Percentiles rank a stretch among this genome's conserved stretches.
Conservation (phyloP, 2,888 invertebrate species). For the Seira musarum region DNA sequence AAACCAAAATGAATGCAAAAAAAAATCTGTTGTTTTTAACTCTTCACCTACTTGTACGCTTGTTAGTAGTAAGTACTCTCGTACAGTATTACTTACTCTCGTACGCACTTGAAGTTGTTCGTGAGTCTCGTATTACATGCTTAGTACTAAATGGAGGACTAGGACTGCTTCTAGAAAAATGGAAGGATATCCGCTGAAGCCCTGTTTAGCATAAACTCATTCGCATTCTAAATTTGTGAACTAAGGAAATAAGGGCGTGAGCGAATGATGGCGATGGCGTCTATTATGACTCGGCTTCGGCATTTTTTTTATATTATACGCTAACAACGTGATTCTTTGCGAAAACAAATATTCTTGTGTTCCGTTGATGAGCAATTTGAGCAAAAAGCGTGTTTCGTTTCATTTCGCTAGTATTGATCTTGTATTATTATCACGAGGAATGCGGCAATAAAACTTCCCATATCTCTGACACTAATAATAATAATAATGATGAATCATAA, state of each 20-base stretch:
- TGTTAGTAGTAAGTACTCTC: constrained; percentile 1
- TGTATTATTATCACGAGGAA: neutral
- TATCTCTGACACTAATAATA: constrained; percentile 10
- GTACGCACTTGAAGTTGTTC: neutral
- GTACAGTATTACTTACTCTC: no score
- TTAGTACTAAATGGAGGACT: no score
- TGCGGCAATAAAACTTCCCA: neutral
- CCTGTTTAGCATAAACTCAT: constrained; percentile 12
- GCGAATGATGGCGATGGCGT: no score
- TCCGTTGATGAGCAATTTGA: neutral
- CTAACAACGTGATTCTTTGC: neutral
- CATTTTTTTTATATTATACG: neutral
- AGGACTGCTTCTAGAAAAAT: neutral
- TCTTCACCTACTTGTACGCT: neutral
- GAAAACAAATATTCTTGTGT: neutral
- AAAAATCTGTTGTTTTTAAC: neutral
- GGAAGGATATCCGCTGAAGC: constrained; percentile 28
- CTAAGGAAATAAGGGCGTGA: constrained; percentile 34
- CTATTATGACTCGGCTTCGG: neutral
- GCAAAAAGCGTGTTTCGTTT: no score
- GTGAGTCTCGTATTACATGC: no score
- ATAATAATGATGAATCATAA: neutral
- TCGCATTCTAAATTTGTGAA: neutral
- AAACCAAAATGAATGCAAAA: neutral
- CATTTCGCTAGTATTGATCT: no score